phyloP scores from a whole-genome alignment of 1,140 invertebrate species.

The Prorops nasuta region DNA sequence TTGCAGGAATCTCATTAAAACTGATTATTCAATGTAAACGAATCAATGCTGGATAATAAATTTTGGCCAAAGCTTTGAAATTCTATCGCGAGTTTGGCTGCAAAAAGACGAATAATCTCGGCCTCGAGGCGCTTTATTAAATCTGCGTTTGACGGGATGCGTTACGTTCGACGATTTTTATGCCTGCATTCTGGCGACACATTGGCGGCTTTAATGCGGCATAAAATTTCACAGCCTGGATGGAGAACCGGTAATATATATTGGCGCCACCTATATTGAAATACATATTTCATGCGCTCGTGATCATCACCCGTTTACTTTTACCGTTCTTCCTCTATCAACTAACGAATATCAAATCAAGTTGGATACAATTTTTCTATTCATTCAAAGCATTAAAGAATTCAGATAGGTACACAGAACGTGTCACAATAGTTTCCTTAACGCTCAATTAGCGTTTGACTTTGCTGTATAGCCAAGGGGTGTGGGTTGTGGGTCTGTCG shows the following conservation, averaged over 20 bases:
- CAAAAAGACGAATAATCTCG: constrained; percentile 31
- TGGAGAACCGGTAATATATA: constrained; percentile 22
- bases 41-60: no score
- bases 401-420: no score
- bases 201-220: constrained; percentile 41
- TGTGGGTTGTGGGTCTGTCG: no score
- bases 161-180: constrained; percentile 42
- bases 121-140: constrained; percentile 35
- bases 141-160: constrained; percentile 22
- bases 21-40: no score
- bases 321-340: constrained; percentile 7
- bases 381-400: no score
- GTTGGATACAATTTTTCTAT: no score
- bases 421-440: no score
- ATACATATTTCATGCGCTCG: constrained; percentile 42
- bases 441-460: no score
- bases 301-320: constrained; percentile 19
- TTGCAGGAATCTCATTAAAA: no score
- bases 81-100: constrained; percentile 15
- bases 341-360: no score
- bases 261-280: constrained; percentile 36
- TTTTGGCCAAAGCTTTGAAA: constrained; percentile 9
- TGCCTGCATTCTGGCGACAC: constrained; percentile 23
- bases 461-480: no score
- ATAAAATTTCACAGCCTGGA: constrained; percentile 33